Conservation (phyloP, 1,140 invertebrate species). For the Drosophila orena region DNA sequence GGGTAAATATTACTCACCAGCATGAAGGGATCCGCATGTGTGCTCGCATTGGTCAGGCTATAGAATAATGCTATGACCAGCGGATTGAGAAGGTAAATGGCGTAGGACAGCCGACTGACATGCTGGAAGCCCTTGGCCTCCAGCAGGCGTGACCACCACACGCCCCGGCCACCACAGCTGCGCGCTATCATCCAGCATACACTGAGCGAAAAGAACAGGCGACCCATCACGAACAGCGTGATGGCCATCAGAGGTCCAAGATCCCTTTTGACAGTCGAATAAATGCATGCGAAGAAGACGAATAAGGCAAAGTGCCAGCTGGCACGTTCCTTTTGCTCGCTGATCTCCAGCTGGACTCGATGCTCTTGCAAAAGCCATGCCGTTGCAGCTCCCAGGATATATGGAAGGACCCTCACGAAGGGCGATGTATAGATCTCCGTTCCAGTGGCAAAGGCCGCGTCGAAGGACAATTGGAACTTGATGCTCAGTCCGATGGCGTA, state of each 20-base stretch:
- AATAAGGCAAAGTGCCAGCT: slow-evolving; percentile 73
- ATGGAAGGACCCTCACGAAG: slow-evolving; percentile 78
- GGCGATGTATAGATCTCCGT: slow-evolving; percentile 83
- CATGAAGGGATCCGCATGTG: slow-evolving; percentile 82
- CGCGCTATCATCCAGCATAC: slow-evolving; percentile 84
- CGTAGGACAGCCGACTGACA: slow-evolving; percentile 81
- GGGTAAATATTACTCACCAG: slow-evolving; percentile 59
- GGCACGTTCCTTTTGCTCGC: slow-evolving; percentile 58
- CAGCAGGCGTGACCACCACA: slow-evolving; percentile 79
- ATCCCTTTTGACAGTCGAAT: slow-evolving; percentile 76
- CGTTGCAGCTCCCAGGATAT: slow-evolving; percentile 70
- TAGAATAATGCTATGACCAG: slow-evolving; percentile 78
- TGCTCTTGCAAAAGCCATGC: slow-evolving; percentile 68
- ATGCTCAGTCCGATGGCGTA: slow-evolving; percentile 64
- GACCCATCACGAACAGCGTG: slow-evolving; percentile 72
- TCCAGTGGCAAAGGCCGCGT: slow-evolving; percentile 76
- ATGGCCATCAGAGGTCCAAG: slow-evolving; percentile 65
- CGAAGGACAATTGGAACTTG: slow-evolving; percentile 79
- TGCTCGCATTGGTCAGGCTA: slow-evolving; percentile 71
- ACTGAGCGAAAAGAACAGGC: slow-evolving; percentile 73
- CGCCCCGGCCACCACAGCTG: slow-evolving; percentile 69
- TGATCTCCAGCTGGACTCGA: slow-evolving; percentile 28
- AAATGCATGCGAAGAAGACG: slow-evolving; percentile 76
- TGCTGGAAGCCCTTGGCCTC: slow-evolving; percentile 82
- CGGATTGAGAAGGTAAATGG: slow-evolving; percentile 82